A percentile compares a stretch with the other conserved stretches of the same genome.
Evolutionary conservation across 2,888 invertebrate species (phyloP).

Genomic region (Dynastes tityus): DNA sequence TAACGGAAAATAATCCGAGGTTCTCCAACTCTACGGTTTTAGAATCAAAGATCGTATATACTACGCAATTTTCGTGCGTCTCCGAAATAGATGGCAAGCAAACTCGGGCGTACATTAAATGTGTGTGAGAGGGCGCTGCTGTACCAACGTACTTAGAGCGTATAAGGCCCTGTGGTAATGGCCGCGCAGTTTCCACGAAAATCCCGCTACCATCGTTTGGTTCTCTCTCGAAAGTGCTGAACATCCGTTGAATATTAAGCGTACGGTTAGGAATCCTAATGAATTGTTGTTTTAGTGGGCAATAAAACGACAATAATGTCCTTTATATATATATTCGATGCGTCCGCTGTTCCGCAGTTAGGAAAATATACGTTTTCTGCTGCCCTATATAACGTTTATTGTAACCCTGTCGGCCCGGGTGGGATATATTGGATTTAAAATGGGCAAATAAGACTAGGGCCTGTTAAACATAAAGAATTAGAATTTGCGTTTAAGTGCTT

Average conservation of each 20-base stretch:
- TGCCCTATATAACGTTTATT: too few species aligned
- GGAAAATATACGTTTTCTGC: too few species aligned
- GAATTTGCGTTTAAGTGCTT: too few species aligned
- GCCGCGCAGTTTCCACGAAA: slow-evolving; percentile 32
- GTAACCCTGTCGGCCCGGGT: too few species aligned
- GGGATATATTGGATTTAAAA: too few species aligned
- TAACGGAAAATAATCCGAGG: slow-evolving; percentile 34
- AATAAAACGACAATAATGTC: slow-evolving; percentile 34
- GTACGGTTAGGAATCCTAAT: slow-evolving; percentile 33
- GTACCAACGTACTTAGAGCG: background rate
- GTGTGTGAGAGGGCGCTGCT: background rate
- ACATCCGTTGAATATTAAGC: slow-evolving; percentile 23
- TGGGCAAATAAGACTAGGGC: too few species aligned
- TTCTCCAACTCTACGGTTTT: background rate
- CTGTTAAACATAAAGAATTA: too few species aligned
- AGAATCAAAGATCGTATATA: slow-evolving; percentile 12
- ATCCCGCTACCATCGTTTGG: slow-evolving; percentile 19
- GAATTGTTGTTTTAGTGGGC: slow-evolving; percentile 32
- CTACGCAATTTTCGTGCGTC: slow-evolving; percentile 8
- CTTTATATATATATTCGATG: too few species aligned
- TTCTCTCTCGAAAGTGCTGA: slow-evolving; percentile 23
- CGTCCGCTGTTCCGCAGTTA: too few species aligned
- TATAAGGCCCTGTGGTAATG: background rate
- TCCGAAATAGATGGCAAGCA: slow-evolving; percentile 31
- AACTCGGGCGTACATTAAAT: background rate